Percentiles rank a stretch among this genome's conserved stretches.
Conservation (phyloP, 2,888 invertebrate genomes). For the Habrosyne pyritoides region DNA sequence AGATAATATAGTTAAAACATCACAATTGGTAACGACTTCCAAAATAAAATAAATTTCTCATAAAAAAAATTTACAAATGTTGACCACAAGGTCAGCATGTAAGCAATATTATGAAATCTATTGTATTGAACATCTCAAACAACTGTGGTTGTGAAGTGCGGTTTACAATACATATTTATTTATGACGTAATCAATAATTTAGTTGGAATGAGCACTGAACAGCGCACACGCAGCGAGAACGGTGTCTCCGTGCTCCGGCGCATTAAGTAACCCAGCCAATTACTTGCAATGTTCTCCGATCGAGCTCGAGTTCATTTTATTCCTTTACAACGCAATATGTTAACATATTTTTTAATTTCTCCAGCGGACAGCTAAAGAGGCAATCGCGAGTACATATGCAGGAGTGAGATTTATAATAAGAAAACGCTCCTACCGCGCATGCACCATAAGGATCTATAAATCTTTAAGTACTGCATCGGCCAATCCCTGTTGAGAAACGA, state of each 20-base stretch:
- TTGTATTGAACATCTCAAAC: not conserved
- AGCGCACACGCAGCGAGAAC: conserved; percentile 20
- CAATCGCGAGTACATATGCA: conserved; percentile 74
- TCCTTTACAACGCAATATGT: conserved; percentile 67
- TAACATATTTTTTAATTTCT: conserved; percentile 81
- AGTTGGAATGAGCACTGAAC: conserved; percentile 11
- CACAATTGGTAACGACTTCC: too few relatives aligned
- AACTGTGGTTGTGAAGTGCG: not conserved
- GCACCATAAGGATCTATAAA: conserved; percentile 80
- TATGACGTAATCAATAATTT: conserved; percentile 32
- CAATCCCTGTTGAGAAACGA: conserved; percentile 83
- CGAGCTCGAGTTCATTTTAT: conserved; percentile 34
- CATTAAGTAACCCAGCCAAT: conserved; percentile 69
- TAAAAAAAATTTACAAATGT: too few relatives aligned
- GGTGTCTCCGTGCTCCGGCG: conserved; percentile 44
- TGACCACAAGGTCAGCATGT: not conserved
- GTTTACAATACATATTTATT: conserved; percentile 6
- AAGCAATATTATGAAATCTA: not conserved
- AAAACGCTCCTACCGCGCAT: conserved; percentile 82
- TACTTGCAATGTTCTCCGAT: conserved; percentile 58
- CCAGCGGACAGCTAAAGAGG: conserved; percentile 68
- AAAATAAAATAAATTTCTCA: too few relatives aligned
- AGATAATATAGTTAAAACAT: too few relatives aligned
- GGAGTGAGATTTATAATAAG: conserved; percentile 83
- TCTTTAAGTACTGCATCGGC: conserved; percentile 80